phyloP scores from a whole-genome alignment of 1,140 invertebrate genomes.

The Harlomillsia oculata region DNA sequence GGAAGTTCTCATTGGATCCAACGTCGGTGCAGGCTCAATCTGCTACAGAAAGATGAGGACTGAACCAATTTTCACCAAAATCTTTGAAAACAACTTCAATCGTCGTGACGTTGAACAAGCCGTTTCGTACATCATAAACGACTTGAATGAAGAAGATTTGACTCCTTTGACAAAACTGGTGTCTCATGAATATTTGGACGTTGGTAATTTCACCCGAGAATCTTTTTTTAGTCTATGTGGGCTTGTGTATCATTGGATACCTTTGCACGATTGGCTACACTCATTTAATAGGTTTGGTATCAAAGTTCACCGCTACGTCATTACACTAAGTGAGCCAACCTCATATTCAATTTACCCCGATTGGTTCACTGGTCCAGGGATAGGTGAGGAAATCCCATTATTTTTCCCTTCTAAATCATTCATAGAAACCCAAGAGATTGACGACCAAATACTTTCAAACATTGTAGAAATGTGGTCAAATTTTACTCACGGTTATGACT shows the following conservation, averaged over 20 bases:
- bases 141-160: slow-evolving; percentile 1
- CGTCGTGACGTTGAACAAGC: not conserved
- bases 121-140: not conserved
- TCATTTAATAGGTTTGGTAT: not conserved
- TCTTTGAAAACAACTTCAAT: not conserved
- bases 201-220: not conserved
- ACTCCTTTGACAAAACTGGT: not conserved
- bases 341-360: not conserved
- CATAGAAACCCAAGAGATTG: not conserved
- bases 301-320: slow-evolving; percentile 6
- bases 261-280: not conserved
- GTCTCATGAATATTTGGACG: slow-evolving; percentile 3
- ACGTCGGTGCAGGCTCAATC: slow-evolving; percentile 3
- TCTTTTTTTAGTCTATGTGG: slow-evolving; percentile 4
- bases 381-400: slow-evolving; percentile 6
- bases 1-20: slow-evolving; percentile 12
- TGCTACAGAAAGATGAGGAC: slow-evolving; percentile 2
- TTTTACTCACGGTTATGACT: too few relatives aligned
- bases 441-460: too few relatives aligned
- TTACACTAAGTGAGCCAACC: slow-evolving; percentile 1
- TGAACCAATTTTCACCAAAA: not conserved
- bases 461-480: too few relatives aligned
- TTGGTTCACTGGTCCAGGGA: not conserved
- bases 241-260: slow-evolving; percentile 1
- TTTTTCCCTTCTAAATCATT: not conserved